These are phyloP conservation scores for Globodera ellingtonae DNA, from an alignment of 1,140 invertebrate genomes.

Conservation along the genomic window DNA sequence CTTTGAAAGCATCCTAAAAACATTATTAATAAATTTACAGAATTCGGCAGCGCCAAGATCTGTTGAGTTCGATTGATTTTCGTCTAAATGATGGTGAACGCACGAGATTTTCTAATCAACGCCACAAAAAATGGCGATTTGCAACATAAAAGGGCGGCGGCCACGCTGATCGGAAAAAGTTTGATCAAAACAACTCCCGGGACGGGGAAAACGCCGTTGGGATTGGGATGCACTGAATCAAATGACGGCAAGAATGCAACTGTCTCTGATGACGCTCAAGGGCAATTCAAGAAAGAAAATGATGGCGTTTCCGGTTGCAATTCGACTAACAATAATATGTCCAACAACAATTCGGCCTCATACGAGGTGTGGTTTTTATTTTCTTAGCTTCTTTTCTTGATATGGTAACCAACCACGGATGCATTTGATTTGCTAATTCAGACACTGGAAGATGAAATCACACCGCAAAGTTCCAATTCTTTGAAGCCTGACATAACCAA, in stretches of 20 bases:
- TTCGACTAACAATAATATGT: background rate
- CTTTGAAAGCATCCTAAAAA: too few species aligned
- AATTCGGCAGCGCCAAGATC: too few species aligned
- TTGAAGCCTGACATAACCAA: conserved; percentile 2
- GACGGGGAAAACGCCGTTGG: background rate
- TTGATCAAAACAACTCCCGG: background rate
- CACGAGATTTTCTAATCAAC: background rate
- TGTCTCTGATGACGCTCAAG: background rate
- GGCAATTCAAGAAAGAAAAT: background rate
- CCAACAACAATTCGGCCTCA: background rate
- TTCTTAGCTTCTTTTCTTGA: too few species aligned
- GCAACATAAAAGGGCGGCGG: background rate
- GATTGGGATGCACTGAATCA: background rate
- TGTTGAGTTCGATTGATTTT: too few species aligned
- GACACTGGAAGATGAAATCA: background rate
- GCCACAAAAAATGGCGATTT: background rate
- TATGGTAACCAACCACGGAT: too few species aligned
- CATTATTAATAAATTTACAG: too few species aligned
- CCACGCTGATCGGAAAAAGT: background rate
- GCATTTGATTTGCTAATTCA: background rate
- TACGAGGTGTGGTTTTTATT: background rate
- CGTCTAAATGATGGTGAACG: background rate
- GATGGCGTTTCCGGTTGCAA: background rate
- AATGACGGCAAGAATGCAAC: background rate
- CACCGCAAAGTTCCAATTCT: background rate